Percentiles rank a stretch among this genome's conserved stretches.
These are phyloP conservation scores for Lepidurus couesii DNA, from an alignment of 1,140 invertebrate genomes.

Conservation along the genomic window DNA sequence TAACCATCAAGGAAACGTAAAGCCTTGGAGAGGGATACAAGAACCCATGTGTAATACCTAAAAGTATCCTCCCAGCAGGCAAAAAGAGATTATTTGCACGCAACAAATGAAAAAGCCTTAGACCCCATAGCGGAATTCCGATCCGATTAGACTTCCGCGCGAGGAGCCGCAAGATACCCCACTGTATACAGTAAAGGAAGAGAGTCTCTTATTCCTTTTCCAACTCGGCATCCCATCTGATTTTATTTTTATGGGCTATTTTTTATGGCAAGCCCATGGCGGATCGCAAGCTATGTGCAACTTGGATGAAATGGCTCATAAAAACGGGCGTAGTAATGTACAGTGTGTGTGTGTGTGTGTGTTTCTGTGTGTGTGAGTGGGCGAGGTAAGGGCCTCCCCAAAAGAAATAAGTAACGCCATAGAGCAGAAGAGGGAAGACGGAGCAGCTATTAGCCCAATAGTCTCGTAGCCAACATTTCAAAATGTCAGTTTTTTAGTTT, in stretches of 20 bases:
- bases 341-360: background rate
- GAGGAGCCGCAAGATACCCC: background rate
- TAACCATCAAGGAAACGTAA: too few relatives aligned
- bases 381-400: background rate
- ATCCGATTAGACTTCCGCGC: conserved; percentile 8
- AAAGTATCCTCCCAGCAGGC: background rate
- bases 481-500: background rate
- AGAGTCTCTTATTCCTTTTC: conserved; percentile 11
- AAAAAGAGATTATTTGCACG: background rate
- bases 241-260: conserved; percentile 16
- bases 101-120: background rate
- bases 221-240: conserved; percentile 17
- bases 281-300: conserved; percentile 18
- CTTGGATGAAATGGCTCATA: conserved; percentile 15
- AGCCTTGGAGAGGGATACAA: background rate
- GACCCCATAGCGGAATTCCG: background rate
- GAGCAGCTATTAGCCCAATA: background rate
- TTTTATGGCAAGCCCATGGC: conserved; percentile 3
- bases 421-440: background rate
- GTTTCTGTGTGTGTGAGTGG: background rate
- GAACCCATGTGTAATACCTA: background rate
- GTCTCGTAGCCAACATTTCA: background rate
- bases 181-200: background rate
- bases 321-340: background rate
- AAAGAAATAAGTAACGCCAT: conserved; percentile 7